Conservation (phyloP, 2,113 vertebrate genomes). For the Proteles cristata region DNA sequence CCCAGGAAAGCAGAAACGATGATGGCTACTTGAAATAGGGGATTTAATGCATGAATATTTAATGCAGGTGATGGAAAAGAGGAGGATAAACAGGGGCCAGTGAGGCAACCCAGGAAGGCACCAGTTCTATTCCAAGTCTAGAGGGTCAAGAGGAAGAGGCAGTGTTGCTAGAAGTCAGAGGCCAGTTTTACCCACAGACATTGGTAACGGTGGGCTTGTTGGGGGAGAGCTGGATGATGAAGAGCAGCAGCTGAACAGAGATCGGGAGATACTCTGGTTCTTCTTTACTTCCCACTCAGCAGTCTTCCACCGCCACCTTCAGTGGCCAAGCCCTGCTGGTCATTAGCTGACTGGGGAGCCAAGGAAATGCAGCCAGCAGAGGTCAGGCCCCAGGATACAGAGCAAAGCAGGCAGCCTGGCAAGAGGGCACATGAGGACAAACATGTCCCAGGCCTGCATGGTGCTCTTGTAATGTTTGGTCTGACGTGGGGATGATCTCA, state of each 20-base stretch:
- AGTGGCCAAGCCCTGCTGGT: neutral
- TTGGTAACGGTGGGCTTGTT: neutral
- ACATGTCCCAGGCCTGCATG: neutral
- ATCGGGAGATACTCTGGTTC: neutral
- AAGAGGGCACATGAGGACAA: neutral
- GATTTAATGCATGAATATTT: neutral
- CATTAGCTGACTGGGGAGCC: neutral
- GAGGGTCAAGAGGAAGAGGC: neutral
- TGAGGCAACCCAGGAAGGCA: neutral
- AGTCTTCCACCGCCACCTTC: neutral
- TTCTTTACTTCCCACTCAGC: neutral
- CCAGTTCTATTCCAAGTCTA: neutral
- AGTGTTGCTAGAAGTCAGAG: neutral
- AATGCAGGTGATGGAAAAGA: neutral
- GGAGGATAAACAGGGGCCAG: neutral
- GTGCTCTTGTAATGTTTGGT: neutral
- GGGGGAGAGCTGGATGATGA: neutral
- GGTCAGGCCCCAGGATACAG: neutral
- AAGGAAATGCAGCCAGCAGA: neutral
- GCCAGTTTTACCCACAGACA: neutral
- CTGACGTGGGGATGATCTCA: too few species aligned
- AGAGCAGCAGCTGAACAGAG: neutral
- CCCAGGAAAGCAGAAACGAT: constrained; percentile 16
- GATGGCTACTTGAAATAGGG: neutral
- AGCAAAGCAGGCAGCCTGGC: neutral